Percentiles rank a stretch among this genome's conserved stretches.
Conservation (phyloP, 2,113 vertebrate species). For the Gracilinanus agilis region DNA sequence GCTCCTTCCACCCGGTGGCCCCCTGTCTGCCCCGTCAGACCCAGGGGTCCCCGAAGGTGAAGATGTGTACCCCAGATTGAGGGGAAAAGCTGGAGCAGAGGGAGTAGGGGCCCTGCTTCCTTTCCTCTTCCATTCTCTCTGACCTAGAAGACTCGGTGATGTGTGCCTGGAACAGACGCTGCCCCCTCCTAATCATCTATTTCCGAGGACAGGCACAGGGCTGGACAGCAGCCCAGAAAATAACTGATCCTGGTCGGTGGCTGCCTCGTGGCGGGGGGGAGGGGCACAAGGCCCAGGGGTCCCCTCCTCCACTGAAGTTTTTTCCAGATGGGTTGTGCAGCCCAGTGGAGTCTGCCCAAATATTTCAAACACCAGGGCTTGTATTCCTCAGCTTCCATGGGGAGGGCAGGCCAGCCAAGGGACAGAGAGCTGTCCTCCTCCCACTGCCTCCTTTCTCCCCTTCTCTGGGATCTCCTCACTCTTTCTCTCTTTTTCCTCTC, state of each 20-base stretch:
- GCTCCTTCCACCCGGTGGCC: background rate
- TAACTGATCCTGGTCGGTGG: constrained; percentile 2
- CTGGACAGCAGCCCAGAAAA: background rate
- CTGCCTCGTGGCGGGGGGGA: constrained; percentile 3
- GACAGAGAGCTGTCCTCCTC: background rate
- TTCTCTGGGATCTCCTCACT: background rate
- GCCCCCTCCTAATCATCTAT: constrained; percentile 1
- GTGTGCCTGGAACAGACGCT: background rate
- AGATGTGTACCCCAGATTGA: background rate
- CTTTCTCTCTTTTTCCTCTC: background rate
- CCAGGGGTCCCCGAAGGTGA: background rate
- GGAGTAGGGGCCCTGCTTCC: too few species aligned
- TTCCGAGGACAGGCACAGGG: background rate
- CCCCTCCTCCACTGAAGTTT: constrained; percentile 6
- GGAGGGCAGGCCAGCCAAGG: background rate
- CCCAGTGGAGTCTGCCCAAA: background rate
- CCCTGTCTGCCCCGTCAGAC: background rate
- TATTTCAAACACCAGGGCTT: background rate
- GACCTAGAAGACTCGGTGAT: background rate
- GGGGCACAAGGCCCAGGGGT: background rate
- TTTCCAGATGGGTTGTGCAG: constrained; percentile 1
- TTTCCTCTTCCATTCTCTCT: background rate
- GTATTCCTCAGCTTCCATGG: background rate
- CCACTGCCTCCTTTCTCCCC: background rate
- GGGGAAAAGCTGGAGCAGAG: background rate